phyloP scores from a whole-genome alignment of 2,797 vertebrate genomes.

The Taeniopygia guttata region DNA sequence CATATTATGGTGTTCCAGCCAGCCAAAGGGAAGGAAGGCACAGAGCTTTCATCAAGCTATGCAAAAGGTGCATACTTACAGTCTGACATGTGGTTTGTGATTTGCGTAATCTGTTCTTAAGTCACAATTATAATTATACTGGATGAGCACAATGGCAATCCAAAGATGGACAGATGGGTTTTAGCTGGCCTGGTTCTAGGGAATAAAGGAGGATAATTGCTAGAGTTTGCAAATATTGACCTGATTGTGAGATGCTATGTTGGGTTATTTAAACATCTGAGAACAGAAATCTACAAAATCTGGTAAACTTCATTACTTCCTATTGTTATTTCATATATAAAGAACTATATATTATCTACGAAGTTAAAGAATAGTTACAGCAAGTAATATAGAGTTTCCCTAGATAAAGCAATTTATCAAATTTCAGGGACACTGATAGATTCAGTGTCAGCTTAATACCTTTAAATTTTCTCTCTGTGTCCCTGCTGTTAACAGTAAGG shows the following conservation, averaged over 20 bases:
- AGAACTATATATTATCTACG: not conserved
- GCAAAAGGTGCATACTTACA: not conserved
- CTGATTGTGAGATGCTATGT: not conserved
- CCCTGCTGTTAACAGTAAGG: not conserved
- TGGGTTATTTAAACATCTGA: not conserved
- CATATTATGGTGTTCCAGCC: not conserved
- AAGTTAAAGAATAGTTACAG: not conserved
- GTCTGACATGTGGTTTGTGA: conserved; percentile 19
- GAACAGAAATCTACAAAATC: not conserved
- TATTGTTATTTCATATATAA: not conserved
- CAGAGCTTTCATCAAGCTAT: not conserved
- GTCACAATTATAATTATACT: conserved; percentile 63
- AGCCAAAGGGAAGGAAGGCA: not conserved
- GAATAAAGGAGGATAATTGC: conserved; percentile 48
- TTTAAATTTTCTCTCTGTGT: not conserved
- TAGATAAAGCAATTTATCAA: not conserved
- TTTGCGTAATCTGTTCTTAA: conserved; percentile 58
- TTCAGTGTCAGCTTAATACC: not conserved
- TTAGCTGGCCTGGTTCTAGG: conserved; percentile 34
- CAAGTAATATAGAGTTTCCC: not conserved
- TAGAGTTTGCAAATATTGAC: conserved; percentile 44
- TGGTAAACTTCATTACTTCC: not conserved
- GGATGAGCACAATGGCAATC: conserved; percentile 27
- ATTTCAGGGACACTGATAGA: not conserved
- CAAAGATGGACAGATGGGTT: conserved; percentile 43